Evolutionary conservation across 1,140 invertebrate species (phyloP), one percentile per base, ranked within the genome.

Genomic region (Rhizoglyphus robini): DNA sequence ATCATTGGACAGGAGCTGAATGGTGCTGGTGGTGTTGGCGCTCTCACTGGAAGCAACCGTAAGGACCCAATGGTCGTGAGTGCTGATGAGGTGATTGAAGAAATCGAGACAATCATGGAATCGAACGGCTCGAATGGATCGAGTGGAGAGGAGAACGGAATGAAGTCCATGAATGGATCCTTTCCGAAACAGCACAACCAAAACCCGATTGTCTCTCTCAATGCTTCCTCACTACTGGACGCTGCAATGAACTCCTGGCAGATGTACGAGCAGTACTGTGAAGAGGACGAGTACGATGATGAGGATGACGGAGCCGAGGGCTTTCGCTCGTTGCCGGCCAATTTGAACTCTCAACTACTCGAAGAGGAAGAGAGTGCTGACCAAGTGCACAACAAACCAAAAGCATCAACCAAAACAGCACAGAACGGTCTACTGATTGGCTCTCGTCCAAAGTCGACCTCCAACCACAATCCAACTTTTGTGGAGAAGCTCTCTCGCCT

Each of bases 61-160:
- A 51, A 51, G 1, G 80, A 85, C 71, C 72, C 72, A 72, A 90
- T 90, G 1, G 82, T 96, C 23, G 90, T 93, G 75, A 93, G 90
- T 63, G 94, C 94, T 47, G 95, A 97, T 73, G 90, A 98, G 80
- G 91, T 96, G 69, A 80, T 84, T 64, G 79, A 89, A 77, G 93
- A 98, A 79, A 96, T 98, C 71, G 94, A 98, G 75, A 88, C 90
- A 72, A 90, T 94, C 75, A 88, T 90, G 84, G 88, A 13, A 58
- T 63, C 61, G 32, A 58, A 31, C 36, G 8, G 15, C 4, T 51
- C 36, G 13, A 63, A 32, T 15, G 23, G 31, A 54, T 27, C 51
- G 51, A 32, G 8, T 54, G 51, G 8, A 8, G 23, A 54, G 31
- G 8, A 13, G 13, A 60, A 29, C n/a, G 1, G 25, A 58, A 13